These are phyloP conservation scores for Podarcis raffonei DNA, from an alignment of 2,113 vertebrate species.

Conservation along the genomic window DNA sequence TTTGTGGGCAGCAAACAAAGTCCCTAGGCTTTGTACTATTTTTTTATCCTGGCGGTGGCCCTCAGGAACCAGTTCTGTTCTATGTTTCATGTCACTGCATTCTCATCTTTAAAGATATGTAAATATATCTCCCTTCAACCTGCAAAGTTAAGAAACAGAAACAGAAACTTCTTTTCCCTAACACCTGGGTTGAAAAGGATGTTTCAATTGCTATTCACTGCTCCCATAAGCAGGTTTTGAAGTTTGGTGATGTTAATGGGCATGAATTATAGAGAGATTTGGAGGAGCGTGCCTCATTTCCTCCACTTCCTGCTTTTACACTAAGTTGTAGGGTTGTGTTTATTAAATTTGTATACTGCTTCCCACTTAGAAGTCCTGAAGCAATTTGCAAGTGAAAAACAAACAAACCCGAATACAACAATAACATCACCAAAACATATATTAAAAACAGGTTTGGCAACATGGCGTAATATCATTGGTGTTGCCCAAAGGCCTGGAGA, in stretches of 20 bases:
- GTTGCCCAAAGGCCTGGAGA: too few relatives aligned
- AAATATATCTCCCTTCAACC: constrained; percentile 60
- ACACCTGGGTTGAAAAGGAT: constrained; percentile 22
- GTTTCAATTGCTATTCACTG: constrained; percentile 43
- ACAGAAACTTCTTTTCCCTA: constrained; percentile 58
- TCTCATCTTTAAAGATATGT: constrained; percentile 68
- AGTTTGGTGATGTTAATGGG: too few relatives aligned
- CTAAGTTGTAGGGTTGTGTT: too few relatives aligned
- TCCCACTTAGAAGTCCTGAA: too few relatives aligned
- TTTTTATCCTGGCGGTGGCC: constrained; percentile 66
- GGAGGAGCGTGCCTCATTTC: not conserved
- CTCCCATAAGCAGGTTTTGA: constrained; percentile 15
- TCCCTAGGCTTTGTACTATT: constrained; percentile 64
- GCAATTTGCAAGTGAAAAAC: too few relatives aligned
- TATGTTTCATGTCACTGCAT: constrained; percentile 55
- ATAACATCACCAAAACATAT: too few relatives aligned
- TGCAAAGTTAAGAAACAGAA: constrained; percentile 58
- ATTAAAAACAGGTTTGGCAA: too few relatives aligned
- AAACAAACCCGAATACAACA: too few relatives aligned
- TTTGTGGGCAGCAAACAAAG: constrained; percentile 77
- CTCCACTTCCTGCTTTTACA: not conserved
- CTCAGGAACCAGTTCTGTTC: constrained; percentile 63
- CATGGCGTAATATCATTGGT: too few relatives aligned
- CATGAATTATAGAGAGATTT: not conserved
- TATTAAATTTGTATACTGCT: too few relatives aligned